Base-by-base conservation (phyloP, 2,797 vertebrate genomes). In the Channa striata region DNA sequence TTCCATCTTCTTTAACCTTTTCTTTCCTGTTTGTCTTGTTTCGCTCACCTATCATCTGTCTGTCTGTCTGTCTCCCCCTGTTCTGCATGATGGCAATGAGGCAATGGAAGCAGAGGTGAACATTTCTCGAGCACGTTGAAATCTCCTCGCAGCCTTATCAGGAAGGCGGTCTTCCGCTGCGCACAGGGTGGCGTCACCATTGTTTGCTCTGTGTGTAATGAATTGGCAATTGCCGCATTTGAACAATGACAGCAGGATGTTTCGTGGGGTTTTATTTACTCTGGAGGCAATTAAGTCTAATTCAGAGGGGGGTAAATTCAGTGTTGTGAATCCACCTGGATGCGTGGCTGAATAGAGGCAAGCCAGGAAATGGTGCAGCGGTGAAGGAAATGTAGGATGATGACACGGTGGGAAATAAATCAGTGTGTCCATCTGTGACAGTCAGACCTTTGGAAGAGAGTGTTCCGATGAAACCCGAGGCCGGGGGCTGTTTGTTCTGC, bases 401-500 rank as follows among this genome's bases (percentile, higher is more conserved):
- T 61, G 56, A 66, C 67, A 23, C 58, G 37, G 58, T 43, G 43
- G 20, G 49, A 52, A 52, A 72, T 61, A 36, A 60, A 78, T 69
- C n/a, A 37, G 46, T 75, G 51, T 19, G 37, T 81, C 58, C 30
- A 33, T 78, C 19, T 60, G 49, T 21, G 53, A 73, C 48, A n/a
- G 50, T 16, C 50, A 71, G 74, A 72, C 61, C 75, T 67, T 52
- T 66, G 44, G 30, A 50, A 43, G 56, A 51, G 56, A 23, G 54
- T 21, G 66, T 61, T 68, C 10, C 4, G 68, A 56, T 57, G 61
- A 56, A 61, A 63, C 30, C 39, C 1, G 11, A 65, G 54, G 61
- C 82, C 74, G 12, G 34, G 20, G 80, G 77, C 75, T 39, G 6
- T 84, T 82, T 75, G 82, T 82, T 78, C 57, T 47, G 59, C 47